These are phyloP conservation scores for Eutrigla gurnardus DNA, from an alignment of 2,797 vertebrate genomes.

Conservation along the genomic window DNA sequence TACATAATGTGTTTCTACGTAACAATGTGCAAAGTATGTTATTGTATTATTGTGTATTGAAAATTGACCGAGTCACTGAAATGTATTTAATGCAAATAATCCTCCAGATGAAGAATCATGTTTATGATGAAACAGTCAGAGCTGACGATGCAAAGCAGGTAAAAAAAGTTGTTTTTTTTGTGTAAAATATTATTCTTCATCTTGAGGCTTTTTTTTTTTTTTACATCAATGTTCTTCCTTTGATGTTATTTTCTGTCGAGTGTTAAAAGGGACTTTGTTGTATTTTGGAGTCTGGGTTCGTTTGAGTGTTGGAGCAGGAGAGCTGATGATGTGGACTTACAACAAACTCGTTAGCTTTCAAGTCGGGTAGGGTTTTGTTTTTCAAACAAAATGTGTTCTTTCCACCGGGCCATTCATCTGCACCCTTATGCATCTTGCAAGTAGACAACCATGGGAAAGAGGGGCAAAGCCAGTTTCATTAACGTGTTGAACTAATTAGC, in stretches of 20 bases:
- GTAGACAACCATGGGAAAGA: too few species aligned
- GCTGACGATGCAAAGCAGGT: neutral
- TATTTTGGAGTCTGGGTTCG: neutral
- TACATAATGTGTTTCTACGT: conserved; percentile 17
- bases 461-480: neutral
- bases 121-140: neutral
- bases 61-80: conserved; percentile 38
- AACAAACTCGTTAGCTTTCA: neutral
- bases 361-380: neutral
- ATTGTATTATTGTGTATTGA: conserved; percentile 31
- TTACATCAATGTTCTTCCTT: conserved; percentile 22
- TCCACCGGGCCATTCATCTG: neutral
- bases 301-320: conserved; percentile 20
- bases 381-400: neutral
- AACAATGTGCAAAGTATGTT: conserved; percentile 27
- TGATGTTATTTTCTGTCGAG: neutral
- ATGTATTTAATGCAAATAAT: conserved; percentile 37
- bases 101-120: conserved; percentile 10
- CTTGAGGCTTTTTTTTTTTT: neutral
- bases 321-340: neutral
- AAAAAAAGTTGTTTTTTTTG: neutral
- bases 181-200: conserved; percentile 3
- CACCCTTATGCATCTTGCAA: too few species aligned
- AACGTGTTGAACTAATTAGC: neutral
- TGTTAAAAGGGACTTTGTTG: conserved; percentile 14